A percentile compares a stretch with the other conserved stretches of the same genome.
Conservation (phyloP, 2,888 invertebrate species). For the Chelonus formosanus region DNA sequence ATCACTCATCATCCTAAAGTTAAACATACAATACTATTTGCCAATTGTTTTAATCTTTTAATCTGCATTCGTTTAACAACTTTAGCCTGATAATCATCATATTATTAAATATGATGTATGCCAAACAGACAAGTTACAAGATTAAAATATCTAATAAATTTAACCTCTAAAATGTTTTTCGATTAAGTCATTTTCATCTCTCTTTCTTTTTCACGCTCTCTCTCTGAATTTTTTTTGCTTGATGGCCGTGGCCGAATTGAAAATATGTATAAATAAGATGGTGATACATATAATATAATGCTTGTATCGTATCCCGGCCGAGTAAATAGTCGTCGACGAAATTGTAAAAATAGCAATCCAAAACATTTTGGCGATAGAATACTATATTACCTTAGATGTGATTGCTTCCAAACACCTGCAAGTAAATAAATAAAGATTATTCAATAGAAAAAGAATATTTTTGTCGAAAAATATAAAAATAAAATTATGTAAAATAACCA, state of each 20-base stretch:
- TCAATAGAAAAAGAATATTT: too few species aligned
- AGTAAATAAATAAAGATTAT: not conserved
- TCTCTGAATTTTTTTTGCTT: slow-evolving; percentile 29
- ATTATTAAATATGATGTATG: too few species aligned
- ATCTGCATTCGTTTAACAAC: too few species aligned
- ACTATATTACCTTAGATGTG: not conserved
- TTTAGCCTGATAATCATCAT: too few species aligned
- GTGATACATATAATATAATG: slow-evolving; percentile 25
- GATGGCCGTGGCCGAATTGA: slow-evolving; percentile 62
- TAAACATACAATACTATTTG: not conserved
- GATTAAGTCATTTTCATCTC: too few species aligned
- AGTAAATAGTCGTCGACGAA: slow-evolving; percentile 25
- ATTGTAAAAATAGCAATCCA: slow-evolving; percentile 40
- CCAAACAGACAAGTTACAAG: too few species aligned
- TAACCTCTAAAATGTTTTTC: too few species aligned
- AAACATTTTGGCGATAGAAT: slow-evolving; percentile 37
- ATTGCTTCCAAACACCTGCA: not conserved
- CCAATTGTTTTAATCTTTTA: not conserved
- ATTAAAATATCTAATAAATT: too few species aligned
- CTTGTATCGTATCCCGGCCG: slow-evolving; percentile 29
- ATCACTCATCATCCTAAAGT: slow-evolving; percentile 17
- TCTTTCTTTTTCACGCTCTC: too few species aligned
- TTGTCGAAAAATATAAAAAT: too few species aligned
- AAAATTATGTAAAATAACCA: too few species aligned
- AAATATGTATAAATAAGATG: slow-evolving; percentile 55